A percentile compares a stretch with the other conserved stretches of the same genome.
phyloP scores from a whole-genome alignment of 92 coral and sea anemone species.

The Epizoanthus stellaris region DNA sequence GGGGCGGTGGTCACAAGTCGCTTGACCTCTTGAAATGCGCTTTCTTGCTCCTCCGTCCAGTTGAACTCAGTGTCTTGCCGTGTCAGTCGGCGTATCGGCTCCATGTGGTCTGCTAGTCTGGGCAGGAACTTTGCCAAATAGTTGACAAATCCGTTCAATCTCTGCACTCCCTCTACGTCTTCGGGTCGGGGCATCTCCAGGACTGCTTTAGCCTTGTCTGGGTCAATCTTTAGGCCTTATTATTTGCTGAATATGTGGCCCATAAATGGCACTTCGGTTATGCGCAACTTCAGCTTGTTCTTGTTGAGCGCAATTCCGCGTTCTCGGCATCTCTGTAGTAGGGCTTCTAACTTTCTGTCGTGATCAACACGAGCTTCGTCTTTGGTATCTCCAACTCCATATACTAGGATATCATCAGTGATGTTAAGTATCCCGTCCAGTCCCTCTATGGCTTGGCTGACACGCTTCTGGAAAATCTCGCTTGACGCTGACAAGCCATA shows the following conservation, averaged over 20 bases:
- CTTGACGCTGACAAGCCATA: constrained; percentile 58
- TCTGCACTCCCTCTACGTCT: constrained; percentile 51
- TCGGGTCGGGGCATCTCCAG: constrained; percentile 45
- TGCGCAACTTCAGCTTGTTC: constrained; percentile 44
- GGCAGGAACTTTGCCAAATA: constrained; percentile 49
- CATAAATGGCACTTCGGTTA: constrained; percentile 49
- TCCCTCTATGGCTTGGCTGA: constrained; percentile 57
- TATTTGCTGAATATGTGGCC: constrained; percentile 42
- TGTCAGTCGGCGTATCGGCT: constrained; percentile 41
- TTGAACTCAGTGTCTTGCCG: constrained; percentile 21
- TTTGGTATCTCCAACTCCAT: constrained; percentile 34
- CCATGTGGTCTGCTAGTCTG: constrained; percentile 40
- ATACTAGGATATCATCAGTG: constrained; percentile 54
- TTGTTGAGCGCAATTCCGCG: constrained; percentile 53
- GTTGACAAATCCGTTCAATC: constrained; percentile 46
- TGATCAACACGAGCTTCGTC: constrained; percentile 55
- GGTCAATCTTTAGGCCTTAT: constrained; percentile 55
- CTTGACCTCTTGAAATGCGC: too few species aligned
- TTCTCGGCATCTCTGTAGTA: constrained; percentile 55
- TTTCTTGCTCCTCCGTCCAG: too few species aligned
- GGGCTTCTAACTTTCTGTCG: constrained; percentile 42
- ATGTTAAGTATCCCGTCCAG: constrained; percentile 55
- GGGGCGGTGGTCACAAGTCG: too few species aligned
- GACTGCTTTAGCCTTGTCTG: constrained; percentile 46
- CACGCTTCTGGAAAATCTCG: constrained; percentile 60